Evolutionary conservation across 64 coral and sea anemone species (phyloP).

Genomic region (Catalaphyllia jardinei): DNA sequence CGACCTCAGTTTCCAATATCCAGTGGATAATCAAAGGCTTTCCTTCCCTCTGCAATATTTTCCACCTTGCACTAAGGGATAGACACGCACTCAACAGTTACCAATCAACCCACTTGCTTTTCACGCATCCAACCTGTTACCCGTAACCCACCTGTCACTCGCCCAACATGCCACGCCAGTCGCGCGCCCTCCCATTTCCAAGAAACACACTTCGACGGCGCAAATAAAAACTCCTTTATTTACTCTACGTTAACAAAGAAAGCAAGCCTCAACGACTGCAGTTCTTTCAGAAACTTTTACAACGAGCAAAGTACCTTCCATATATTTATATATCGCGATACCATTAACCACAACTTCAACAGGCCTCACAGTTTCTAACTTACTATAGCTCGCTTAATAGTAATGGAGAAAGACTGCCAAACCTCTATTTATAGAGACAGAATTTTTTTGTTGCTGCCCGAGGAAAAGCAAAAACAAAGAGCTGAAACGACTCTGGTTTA

Average conservation of each 20-base stretch:
- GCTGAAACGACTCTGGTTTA: not conserved
- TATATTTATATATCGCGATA: not conserved
- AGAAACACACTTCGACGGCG: not conserved
- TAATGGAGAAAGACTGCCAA: not conserved
- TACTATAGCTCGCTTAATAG: not conserved
- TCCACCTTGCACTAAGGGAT: too few relatives aligned
- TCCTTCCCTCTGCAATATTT: too few relatives aligned
- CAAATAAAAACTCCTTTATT: constrained; percentile 29
- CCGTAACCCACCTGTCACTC: too few relatives aligned
- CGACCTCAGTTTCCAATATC: too few relatives aligned
- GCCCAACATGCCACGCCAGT: too few relatives aligned
- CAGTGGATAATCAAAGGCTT: too few relatives aligned
- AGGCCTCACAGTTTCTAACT: not conserved
- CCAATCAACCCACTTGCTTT: too few relatives aligned
- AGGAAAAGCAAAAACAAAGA: not conserved
- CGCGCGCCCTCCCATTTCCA: not conserved
- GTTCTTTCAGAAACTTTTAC: constrained; percentile 4
- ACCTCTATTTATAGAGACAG: not conserved
- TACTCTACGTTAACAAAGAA: not conserved
- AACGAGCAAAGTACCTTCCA: not conserved
- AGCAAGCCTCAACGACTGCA: not conserved
- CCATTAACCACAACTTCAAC: not conserved
- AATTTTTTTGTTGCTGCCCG: not conserved
- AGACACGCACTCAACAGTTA: too few relatives aligned
- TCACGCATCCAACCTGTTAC: too few relatives aligned